Percentiles rank a stretch among this genome's conserved stretches.
These are phyloP conservation scores for Xerus rutilus DNA, from an alignment of 2,797 vertebrate genomes.

Conservation along the genomic window DNA sequence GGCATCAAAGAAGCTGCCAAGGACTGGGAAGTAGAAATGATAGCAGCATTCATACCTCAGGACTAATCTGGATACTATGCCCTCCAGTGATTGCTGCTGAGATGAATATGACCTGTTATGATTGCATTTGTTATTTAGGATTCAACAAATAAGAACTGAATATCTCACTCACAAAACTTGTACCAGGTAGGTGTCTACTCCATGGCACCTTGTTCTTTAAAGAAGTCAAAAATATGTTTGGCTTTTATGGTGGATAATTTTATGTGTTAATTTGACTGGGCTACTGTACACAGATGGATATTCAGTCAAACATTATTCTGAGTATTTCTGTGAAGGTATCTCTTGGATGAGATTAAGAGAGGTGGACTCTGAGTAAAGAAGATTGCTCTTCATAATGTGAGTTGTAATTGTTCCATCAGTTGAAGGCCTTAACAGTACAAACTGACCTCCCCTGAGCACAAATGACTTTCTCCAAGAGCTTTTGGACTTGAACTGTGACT, in stretches of 20 bases:
- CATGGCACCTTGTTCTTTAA: background rate
- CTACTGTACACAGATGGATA: background rate
- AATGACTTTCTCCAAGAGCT: background rate
- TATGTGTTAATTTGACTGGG: background rate
- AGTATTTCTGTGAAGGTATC: background rate
- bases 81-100: background rate
- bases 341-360: slow-evolving; percentile 1
- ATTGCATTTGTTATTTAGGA: background rate
- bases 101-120: background rate
- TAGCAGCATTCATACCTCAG: rapidly evolving
- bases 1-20: background rate
- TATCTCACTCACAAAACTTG: background rate
- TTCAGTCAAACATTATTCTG: background rate
- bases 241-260: background rate
- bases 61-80: background rate
- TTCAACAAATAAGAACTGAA: background rate
- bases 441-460: background rate
- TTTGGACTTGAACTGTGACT: background rate
- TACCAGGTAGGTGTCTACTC: background rate
- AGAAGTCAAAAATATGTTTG: background rate
- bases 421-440: slow-evolving; percentile 25
- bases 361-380: background rate
- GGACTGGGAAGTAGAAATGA: background rate
- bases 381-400: background rate
- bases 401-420: background rate